Evolutionary conservation across 2,888 invertebrate species (phyloP), one percentile per base, ranked within the genome.

Genomic region (Drosophila borborema): DNA sequence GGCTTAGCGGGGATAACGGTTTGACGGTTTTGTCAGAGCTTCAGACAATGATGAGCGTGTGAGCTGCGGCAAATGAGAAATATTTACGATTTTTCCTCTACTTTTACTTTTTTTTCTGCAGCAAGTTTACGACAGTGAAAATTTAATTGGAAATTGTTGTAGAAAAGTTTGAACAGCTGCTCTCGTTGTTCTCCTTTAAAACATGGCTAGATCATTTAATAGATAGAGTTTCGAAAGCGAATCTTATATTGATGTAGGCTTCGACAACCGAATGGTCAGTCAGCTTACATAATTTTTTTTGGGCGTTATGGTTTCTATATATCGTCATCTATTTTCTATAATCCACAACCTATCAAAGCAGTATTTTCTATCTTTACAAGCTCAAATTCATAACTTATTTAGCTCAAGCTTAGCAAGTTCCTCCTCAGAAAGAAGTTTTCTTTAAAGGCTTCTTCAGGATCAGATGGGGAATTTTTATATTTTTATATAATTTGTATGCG

Each of bases 1-100:
- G 62, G 72, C 81, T 81, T 72, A 81, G 64, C 62, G 45, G 63
- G 78, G 81, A 77, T 82, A 75, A 75, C 65, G 72, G 72, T 73
- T 64, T 69, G 67, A 49, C 56, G 48, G 36, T 49, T 68, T 56
- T 61, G 59, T 46, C 56, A 34, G 34, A 9, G 12, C 34, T 68
- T 41, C 41, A 45, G 31, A 77, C 80, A 77, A 67, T 53, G 72
- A 53, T 18, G 40, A 80, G 62, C 77, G 76, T 80, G 80, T 80
- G 80, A 77, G 67, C 45, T 7, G 0, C 5, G 9, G 18, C 66
- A 67, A 76, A 64, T 75, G 71, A 14, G 40, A 71, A 76, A 49
- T 56, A 48, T 74, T 74, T 58, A 48, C 45, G 41, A 55, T 49
- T 68, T 68, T 54, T 34, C 38, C 10, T 18, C 20, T 31, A 4